Evolutionary conservation across 2,797 vertebrate species (phyloP).

Genomic region (Cyclopterus lumpus): DNA sequence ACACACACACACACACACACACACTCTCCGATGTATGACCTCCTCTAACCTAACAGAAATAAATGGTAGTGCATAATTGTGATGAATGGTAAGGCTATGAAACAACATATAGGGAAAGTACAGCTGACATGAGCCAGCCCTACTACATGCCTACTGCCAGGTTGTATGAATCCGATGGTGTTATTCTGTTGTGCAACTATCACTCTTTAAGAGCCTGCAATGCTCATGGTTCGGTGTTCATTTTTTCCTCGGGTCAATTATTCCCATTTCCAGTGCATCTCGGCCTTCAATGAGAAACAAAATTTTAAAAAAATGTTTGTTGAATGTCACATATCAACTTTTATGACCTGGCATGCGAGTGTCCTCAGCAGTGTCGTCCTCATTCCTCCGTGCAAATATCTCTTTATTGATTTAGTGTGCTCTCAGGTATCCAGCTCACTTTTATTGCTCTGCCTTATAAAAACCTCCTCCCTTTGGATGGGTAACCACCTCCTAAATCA

Average conservation of each 20-base stretch:
- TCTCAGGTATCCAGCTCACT: slow-evolving; percentile 42
- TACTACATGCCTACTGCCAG: slow-evolving; percentile 35
- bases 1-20: background rate
- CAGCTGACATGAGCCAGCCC: slow-evolving; percentile 61
- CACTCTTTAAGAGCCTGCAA: background rate
- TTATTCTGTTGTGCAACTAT: slow-evolving; percentile 55
- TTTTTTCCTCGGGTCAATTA: slow-evolving; percentile 36
- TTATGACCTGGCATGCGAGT: slow-evolving; percentile 15
- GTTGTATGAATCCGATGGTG: slow-evolving; percentile 44
- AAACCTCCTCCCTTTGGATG: slow-evolving; percentile 58
- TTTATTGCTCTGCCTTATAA: slow-evolving; percentile 63
- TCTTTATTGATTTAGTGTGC: slow-evolving; percentile 65
- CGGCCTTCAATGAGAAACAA: background rate
- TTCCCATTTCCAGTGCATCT: slow-evolving; percentile 3
- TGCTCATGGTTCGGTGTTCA: slow-evolving; percentile 43
- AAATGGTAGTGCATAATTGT: slow-evolving; percentile 71
- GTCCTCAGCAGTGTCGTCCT: slow-evolving; percentile 31
- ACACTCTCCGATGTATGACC: slow-evolving; percentile 69
- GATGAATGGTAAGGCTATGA: slow-evolving; percentile 65
- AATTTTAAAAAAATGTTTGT: background rate
- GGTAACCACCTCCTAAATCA: slow-evolving; percentile 67
- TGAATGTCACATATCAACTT: background rate
- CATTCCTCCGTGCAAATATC: slow-evolving; percentile 28
- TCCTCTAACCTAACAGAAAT: slow-evolving; percentile 70
- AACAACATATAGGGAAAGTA: slow-evolving; percentile 44